A percentile compares a stretch with the other conserved stretches of the same genome.
Conservation (phyloP, 2,113 vertebrate species). For the Microtus montanus region DNA sequence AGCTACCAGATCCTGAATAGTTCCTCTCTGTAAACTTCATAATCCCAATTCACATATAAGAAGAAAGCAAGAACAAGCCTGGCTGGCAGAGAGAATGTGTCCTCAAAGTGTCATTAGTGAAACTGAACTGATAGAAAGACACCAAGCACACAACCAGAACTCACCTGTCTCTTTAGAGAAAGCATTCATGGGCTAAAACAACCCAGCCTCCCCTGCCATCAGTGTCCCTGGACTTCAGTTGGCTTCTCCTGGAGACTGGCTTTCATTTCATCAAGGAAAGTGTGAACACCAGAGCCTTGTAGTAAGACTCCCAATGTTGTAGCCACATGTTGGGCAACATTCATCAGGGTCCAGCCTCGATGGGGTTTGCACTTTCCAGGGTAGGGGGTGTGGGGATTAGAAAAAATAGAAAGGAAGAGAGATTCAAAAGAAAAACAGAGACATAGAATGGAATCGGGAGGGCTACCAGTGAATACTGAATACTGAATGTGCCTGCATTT, state of each 20-base stretch:
- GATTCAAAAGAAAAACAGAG: too few relatives aligned
- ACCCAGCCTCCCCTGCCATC: slow-evolving; percentile 17
- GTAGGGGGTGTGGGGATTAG: too few relatives aligned
- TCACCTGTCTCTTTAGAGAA: neutral
- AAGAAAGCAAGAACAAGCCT: neutral
- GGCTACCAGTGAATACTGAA: too few relatives aligned
- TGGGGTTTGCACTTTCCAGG: too few relatives aligned
- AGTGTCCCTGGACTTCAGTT: neutral
- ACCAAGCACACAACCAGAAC: slow-evolving; percentile 10
- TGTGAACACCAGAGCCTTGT: slow-evolving; percentile 32
- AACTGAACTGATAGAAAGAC: slow-evolving; percentile 48
- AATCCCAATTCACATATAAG: neutral
- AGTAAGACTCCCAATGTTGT: neutral
- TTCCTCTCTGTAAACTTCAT: slow-evolving; percentile 21
- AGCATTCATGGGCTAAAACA: neutral
- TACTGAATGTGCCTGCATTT: too few relatives aligned
- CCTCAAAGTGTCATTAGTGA: slow-evolving; percentile 12
- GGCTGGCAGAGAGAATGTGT: neutral
- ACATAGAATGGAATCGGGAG: too few relatives aligned
- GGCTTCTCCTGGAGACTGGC: slow-evolving; percentile 18
- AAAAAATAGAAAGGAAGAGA: too few relatives aligned
- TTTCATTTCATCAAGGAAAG: slow-evolving; percentile 24
- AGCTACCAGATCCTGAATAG: neutral
- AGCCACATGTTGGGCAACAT: too few relatives aligned
- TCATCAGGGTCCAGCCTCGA: too few relatives aligned